Evolutionary conservation across 37 sponge, comb jelly and placozoan genomes (phyloP).

Genomic region (Cliona cf. orientalis): DNA sequence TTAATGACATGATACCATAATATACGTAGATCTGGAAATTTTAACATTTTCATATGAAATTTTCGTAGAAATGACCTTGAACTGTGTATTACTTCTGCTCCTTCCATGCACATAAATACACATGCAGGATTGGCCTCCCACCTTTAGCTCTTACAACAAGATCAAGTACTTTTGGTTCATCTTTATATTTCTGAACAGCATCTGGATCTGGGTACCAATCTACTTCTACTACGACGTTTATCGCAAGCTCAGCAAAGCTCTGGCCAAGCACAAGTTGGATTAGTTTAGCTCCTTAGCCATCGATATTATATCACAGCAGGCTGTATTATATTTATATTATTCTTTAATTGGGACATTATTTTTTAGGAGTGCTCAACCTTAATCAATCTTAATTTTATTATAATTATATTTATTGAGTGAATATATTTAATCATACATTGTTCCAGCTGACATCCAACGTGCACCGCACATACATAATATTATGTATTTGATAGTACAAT

Average conservation of each 20-base stretch:
- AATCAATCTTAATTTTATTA: not conserved
- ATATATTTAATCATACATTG: no score
- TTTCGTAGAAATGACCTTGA: not conserved
- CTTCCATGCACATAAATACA: not conserved
- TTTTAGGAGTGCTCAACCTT: not conserved
- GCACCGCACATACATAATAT: no score
- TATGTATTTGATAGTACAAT: no score
- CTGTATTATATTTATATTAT: not conserved
- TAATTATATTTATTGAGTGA: not conserved
- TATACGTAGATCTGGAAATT: no score
- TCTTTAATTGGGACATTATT: no score
- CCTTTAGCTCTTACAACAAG: constrained; percentile 69
- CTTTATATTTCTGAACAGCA: constrained; percentile 62
- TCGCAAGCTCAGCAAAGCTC: not conserved
- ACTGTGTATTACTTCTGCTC: not conserved
- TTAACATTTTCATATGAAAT: no score
- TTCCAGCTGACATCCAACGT: no score
- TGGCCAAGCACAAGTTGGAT: constrained; percentile 20
- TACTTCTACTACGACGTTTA: constrained; percentile 39
- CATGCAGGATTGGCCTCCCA: constrained; percentile 74
- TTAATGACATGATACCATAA: no score
- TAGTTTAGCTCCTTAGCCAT: not conserved
- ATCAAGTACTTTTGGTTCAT: constrained; percentile 86
- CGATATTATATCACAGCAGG: not conserved
- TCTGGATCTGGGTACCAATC: constrained; percentile 68